Percentiles rank a stretch among this genome's conserved stretches.
phyloP scores from a whole-genome alignment of 2,888 invertebrate genomes.

The Pyrrhia umbra region DNA sequence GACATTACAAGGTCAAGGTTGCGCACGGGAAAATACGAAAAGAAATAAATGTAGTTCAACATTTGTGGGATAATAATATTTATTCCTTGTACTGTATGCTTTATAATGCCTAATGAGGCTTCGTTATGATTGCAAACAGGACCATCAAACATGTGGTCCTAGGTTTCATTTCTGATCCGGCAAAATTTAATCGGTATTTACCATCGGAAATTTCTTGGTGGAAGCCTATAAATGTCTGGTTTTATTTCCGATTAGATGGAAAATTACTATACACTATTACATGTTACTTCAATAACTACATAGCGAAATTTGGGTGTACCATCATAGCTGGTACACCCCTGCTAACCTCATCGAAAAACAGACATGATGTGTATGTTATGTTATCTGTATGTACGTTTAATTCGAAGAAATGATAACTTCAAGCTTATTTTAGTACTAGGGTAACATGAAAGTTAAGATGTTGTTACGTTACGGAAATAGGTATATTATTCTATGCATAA shows the following conservation, averaged over 20 bases:
- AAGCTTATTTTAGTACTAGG: neutral
- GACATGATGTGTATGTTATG: too few relatives aligned
- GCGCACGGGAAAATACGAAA: neutral
- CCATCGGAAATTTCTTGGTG: neutral
- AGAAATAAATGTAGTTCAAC: constrained; percentile 1
- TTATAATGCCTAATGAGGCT: neutral
- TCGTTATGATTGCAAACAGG: neutral
- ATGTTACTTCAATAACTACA: too few relatives aligned
- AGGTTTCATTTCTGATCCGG: neutral
- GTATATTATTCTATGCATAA: too few relatives aligned
- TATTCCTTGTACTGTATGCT: neutral
- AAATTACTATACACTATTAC: too few relatives aligned
- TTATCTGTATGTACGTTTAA: too few relatives aligned
- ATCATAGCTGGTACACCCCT: too few relatives aligned
- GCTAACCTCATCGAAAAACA: too few relatives aligned
- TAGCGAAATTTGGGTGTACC: too few relatives aligned
- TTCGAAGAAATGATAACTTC: constrained; percentile 8
- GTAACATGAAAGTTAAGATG: neutral
- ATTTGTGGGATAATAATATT: neutral
- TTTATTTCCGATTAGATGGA: too few relatives aligned
- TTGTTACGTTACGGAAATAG: neutral
- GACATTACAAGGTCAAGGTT: constrained; percentile 19
- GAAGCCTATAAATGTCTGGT: too few relatives aligned
- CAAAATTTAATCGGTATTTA: neutral
- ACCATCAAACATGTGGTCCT: neutral